Evolutionary conservation across 2,113 vertebrate genomes (phyloP).

Genomic region (Shinisaurus crocodilurus): DNA sequence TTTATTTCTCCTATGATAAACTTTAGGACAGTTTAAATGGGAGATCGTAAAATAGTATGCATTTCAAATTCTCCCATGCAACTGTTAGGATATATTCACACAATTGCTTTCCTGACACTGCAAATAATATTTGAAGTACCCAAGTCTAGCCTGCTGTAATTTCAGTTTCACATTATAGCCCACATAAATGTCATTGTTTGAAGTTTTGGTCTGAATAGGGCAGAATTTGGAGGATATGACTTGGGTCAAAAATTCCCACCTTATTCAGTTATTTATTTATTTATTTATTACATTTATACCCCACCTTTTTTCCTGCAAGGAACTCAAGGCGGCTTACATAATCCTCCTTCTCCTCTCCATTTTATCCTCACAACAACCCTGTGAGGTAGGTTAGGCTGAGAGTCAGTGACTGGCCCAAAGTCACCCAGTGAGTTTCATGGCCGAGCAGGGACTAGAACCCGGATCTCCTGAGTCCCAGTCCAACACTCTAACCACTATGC

Average conservation of each 20-base stretch:
- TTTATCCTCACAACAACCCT: too few species aligned
- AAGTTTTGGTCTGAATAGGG: neutral
- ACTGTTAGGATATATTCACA: neutral
- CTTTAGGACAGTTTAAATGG: neutral
- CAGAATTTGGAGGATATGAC: rapidly evolving
- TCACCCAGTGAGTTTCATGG: too few species aligned
- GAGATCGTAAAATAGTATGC: neutral
- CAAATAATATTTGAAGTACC: too few species aligned
- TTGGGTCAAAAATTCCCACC: rapidly evolving
- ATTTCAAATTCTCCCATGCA: rapidly evolving
- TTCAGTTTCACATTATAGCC: neutral
- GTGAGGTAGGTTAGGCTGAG: too few species aligned
- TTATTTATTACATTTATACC: too few species aligned
- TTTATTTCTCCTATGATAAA: neutral
- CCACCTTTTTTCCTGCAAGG: too few species aligned
- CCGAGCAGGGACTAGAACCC: too few species aligned
- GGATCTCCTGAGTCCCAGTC: too few species aligned
- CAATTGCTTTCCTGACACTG: neutral
- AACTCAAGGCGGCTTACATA: too few species aligned
- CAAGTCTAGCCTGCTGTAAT: neutral
- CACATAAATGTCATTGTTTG: neutral
- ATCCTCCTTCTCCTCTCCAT: too few species aligned
- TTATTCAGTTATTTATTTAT: neutral
- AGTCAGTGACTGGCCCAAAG: too few species aligned
- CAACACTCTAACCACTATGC: too few species aligned